Conservation (phyloP, 2,888 invertebrate genomes). For the Keiferia lycopersicella region DNA sequence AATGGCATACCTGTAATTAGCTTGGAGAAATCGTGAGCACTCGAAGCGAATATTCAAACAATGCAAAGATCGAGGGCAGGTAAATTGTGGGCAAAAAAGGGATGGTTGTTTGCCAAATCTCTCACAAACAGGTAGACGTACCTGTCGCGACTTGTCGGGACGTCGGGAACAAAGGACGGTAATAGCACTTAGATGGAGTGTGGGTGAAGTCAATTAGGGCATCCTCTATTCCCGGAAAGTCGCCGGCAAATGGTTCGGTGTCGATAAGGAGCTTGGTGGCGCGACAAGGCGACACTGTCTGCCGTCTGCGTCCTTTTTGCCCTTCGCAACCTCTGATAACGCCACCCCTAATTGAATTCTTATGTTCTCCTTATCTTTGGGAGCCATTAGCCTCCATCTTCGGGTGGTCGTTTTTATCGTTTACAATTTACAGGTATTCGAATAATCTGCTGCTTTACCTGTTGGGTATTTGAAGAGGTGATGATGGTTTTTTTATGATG, state of each 20-base stretch:
- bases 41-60: slow-evolving; percentile 48
- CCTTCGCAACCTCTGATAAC: slow-evolving; percentile 70
- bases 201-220: slow-evolving; percentile 81
- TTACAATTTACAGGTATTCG: slow-evolving; percentile 56
- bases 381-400: slow-evolving; percentile 64
- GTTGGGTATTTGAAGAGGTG: slow-evolving; percentile 38
- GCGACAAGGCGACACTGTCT: slow-evolving; percentile 56
- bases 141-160: slow-evolving; percentile 61
- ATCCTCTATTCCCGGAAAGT: slow-evolving; percentile 80
- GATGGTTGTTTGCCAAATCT: slow-evolving; percentile 57
- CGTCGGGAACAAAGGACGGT: slow-evolving; percentile 67
- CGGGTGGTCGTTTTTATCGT: slow-evolving; percentile 57
- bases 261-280: slow-evolving; percentile 57
- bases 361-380: slow-evolving; percentile 71
- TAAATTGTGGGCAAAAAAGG: slow-evolving; percentile 49
- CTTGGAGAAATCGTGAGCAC: slow-evolving; percentile 42
- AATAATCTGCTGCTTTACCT: slow-evolving; percentile 44
- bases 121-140: slow-evolving; percentile 63
- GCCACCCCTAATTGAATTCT: slow-evolving; percentile 75
- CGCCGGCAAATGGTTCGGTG: slow-evolving; percentile 69
- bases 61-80: slow-evolving; percentile 57
- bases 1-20: slow-evolving; percentile 64
- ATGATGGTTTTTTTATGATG: slow-evolving; percentile 44
- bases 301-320: slow-evolving; percentile 54
- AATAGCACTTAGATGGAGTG: slow-evolving; percentile 74